Evolutionary conservation across 2,888 invertebrate genomes (phyloP), one percentile per base, ranked within the genome.

Genomic region (Drosophila buzzatii): DNA sequence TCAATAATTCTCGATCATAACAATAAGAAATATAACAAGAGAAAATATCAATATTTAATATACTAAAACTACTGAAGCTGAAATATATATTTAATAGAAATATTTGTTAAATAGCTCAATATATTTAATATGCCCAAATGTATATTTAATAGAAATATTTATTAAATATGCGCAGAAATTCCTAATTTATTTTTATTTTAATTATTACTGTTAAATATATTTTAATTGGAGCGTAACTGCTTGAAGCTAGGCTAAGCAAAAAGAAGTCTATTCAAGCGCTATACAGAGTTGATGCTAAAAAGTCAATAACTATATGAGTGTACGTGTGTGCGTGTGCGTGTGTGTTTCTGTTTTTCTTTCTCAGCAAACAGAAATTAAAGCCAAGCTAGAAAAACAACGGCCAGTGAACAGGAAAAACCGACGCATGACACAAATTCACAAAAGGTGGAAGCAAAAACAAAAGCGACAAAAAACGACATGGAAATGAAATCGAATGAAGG

Each of bases 361-460:
- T 79, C 90, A 91, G 73, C 78, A 78, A 77, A 85, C 86, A 82
- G 81, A 90, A 85, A 84, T 85, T 88, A 81, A 73, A 75, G 78
- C 72, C 73, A 77, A 73, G 67, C 66, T 27, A 53, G 31, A 58
- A 71, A 59, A 71, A 27, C 6, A 70, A 44, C 47, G 72, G 67
- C 51, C 67, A 70, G 35, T 47, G 70, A 62, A 51, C 42, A 68
- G 76, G 75, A 79, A 89, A 89, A 78, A 62, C 64, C 72, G 68
- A 79, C 76, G 82, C 79, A 85, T 90, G 90, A 89, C 87, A 87
- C 86, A 90, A 90, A 89, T 90, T 88, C 67, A 79, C 71, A 76
- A 67, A 88, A 88, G 71, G 80, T 76, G 70, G 63, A 69, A 73
- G 59, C 68, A 73, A 79, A 78, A 68, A 55, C 65, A 66, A 65